phyloP scores from a whole-genome alignment of 2,797 vertebrate genomes.

The Phalloptychus januarius region DNA sequence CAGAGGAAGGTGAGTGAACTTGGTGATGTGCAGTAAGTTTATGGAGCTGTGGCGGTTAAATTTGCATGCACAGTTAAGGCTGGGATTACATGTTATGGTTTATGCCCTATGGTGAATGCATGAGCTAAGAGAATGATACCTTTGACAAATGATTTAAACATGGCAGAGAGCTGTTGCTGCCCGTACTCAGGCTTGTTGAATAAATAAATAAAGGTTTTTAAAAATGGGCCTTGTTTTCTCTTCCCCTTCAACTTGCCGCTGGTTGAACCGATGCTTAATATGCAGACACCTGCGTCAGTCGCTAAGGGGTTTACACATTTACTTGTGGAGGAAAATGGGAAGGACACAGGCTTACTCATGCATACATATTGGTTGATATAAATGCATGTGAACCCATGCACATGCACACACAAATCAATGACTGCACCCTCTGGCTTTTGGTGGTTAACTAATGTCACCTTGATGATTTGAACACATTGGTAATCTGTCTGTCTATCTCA shows the following conservation, averaged over 20 bases:
- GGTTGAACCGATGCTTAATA: constrained; percentile 61
- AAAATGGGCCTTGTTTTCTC: constrained; percentile 4
- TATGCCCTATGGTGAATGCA: constrained; percentile 5
- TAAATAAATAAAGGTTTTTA: constrained; percentile 29
- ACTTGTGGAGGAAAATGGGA: constrained; percentile 65
- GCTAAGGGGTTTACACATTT: constrained; percentile 56
- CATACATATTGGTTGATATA: constrained; percentile 73
- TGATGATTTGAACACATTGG: constrained; percentile 10
- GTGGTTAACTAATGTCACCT: constrained; percentile 18
- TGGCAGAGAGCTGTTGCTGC: constrained; percentile 12
- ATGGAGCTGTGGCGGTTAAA: constrained; percentile 5
- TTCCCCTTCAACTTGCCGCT: constrained; percentile 10
- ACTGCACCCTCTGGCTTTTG: constrained; percentile 16
- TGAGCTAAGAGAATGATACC: constrained; percentile 12
- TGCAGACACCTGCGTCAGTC: constrained; percentile 71
- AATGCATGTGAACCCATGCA: constrained; percentile 42
- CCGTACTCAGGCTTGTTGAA: constrained; percentile 33
- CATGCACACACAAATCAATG: constrained; percentile 20
- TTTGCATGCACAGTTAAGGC: constrained; percentile 22
- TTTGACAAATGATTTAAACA: constrained; percentile 42
- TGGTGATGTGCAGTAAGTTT: constrained; percentile 11
- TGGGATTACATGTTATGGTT: constrained; percentile 26
- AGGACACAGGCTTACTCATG: constrained; percentile 70
- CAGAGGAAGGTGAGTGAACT: constrained; percentile 89
- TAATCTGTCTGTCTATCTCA: constrained; percentile 44